phyloP scores from a whole-genome alignment of 92 coral and sea anemone species.

The Siderastrea siderea region DNA sequence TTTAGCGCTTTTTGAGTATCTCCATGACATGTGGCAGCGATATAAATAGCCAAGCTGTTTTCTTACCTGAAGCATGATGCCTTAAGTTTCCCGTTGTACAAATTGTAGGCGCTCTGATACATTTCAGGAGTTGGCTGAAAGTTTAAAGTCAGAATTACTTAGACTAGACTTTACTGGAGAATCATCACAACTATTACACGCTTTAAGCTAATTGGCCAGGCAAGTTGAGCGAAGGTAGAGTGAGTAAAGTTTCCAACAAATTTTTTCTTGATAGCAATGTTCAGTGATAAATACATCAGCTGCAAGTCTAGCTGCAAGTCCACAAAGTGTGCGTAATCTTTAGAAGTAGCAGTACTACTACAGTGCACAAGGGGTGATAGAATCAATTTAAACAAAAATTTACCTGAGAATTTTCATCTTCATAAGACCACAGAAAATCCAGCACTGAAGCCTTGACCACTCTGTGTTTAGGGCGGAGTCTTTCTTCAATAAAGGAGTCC shows the following conservation, averaged over 20 bases:
- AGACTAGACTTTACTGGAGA: too few relatives aligned
- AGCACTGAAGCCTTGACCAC: constrained; percentile 66
- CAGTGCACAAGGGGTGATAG: too few relatives aligned
- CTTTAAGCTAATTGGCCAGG: not conserved
- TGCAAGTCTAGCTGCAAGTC: too few relatives aligned
- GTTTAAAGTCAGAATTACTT: not conserved
- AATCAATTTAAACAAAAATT: not conserved
- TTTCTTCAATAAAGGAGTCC: constrained; percentile 92
- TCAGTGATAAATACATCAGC: too few relatives aligned
- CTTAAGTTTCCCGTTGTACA: constrained; percentile 87
- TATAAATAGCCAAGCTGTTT: not conserved
- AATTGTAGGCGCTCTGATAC: constrained; percentile 92
- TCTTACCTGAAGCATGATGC: constrained; percentile 79
- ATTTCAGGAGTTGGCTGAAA: constrained; percentile 95
- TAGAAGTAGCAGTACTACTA: not conserved
- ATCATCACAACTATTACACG: not conserved
- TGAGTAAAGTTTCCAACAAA: too few relatives aligned
- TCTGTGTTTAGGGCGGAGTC: constrained; percentile 71
- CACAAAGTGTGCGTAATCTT: not conserved
- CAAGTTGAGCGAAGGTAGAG: too few relatives aligned
- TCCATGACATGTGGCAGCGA: too few relatives aligned
- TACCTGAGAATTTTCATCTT: constrained; percentile 99
- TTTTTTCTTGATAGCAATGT: too few relatives aligned
- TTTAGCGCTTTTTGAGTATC: too few relatives aligned
- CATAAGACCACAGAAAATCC: constrained; percentile 98